Evolutionary conservation across 2,888 invertebrate species (phyloP).

Genomic region (Tenthredo distinguenda): DNA sequence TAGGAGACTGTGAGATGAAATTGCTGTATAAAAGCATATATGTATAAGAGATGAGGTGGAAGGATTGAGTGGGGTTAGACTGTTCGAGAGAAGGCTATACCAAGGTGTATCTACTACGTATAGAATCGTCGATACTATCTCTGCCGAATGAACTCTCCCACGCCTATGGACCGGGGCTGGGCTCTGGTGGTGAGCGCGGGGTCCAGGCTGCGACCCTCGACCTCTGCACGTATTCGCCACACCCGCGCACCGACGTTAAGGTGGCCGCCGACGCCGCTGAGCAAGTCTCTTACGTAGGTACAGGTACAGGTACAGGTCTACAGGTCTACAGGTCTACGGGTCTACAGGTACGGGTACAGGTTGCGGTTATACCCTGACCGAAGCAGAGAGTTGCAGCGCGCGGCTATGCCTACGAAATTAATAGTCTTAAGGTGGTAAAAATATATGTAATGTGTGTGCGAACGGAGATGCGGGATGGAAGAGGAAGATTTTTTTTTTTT

Average conservation of each 20-base stretch:
- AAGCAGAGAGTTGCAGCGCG: constrained; percentile 6
- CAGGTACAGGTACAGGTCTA: background rate
- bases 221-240: constrained; percentile 78
- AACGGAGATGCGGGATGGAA: constrained; percentile 56
- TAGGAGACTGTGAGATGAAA: background rate
- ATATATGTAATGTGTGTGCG: constrained; percentile 71
- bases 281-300: constrained; percentile 24
- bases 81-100: constrained; percentile 2
- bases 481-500: background rate
- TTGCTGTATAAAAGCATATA: background rate
- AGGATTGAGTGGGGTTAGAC: constrained; percentile 18
- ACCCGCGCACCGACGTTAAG: constrained; percentile 75
- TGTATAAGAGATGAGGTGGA: background rate
- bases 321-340: background rate
- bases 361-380: constrained; percentile 19
- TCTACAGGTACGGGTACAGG: constrained; percentile 13
- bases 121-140: constrained; percentile 77
- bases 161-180: constrained; percentile 70
- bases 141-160: constrained; percentile 78
- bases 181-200: constrained; percentile 60
- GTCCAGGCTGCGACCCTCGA: constrained; percentile 72
- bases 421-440: constrained; percentile 74
- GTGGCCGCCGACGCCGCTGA: constrained; percentile 50
- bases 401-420: constrained; percentile 72
- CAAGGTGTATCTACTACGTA: constrained; percentile 14